Evolutionary conservation across 2,797 vertebrate genomes (phyloP).

Genomic region (Potorous gilbertii): DNA sequence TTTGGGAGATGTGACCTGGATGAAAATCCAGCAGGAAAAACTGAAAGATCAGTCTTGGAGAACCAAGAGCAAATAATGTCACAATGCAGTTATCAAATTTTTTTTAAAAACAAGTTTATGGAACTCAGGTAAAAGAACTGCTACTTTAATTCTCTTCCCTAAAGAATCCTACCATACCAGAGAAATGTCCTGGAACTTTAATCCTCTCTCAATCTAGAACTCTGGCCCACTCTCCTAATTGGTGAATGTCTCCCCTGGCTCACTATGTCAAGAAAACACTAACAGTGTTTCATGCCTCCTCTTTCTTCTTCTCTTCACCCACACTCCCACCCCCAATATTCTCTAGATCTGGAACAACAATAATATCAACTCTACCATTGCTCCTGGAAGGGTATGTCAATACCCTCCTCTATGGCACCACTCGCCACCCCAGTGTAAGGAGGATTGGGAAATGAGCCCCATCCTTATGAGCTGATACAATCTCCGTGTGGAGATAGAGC

Average conservation of each 20-base stretch:
- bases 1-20: background rate
- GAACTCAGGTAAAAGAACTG: background rate
- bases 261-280: background rate
- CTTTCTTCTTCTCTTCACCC: background rate
- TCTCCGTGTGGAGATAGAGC: background rate
- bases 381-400: background rate
- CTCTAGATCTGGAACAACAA: background rate
- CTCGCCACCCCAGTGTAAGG: background rate
- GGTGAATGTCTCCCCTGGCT: background rate
- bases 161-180: background rate
- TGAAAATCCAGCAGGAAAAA: background rate
- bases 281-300: background rate
- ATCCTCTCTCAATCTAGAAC: background rate
- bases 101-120: background rate
- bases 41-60: background rate
- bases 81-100: background rate
- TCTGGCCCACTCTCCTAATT: background rate
- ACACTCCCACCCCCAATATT: background rate
- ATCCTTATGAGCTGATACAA: background rate
- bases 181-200: background rate
- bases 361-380: background rate
- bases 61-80: background rate
- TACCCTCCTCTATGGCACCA: background rate
- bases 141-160: background rate
- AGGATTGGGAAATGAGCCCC: background rate